Evolutionary conservation across 2,888 invertebrate species (phyloP).

Genomic region (Ormyrus labotus): DNA sequence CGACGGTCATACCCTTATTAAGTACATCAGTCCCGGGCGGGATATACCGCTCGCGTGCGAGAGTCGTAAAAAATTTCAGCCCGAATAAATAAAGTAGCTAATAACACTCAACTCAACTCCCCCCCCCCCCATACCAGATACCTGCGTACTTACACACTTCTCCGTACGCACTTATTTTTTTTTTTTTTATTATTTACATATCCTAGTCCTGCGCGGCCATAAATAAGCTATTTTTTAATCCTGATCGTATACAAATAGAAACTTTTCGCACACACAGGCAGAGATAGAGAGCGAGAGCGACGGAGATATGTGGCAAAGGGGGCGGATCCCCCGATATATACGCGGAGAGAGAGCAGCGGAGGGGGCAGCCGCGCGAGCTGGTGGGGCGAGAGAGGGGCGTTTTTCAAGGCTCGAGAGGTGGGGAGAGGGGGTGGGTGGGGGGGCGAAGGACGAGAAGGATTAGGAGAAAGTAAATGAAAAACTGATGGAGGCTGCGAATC

Average conservation of each 20-base stretch:
- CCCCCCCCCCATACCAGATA: too few species aligned
- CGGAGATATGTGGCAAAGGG: background rate
- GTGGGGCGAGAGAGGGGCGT: background rate
- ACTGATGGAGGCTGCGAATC: constrained; percentile 7
- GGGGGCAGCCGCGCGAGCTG: background rate
- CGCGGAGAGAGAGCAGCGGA: background rate
- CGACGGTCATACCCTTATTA: too few species aligned
- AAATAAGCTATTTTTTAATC: constrained; percentile 39
- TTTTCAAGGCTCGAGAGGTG: background rate
- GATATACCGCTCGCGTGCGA: too few species aligned
- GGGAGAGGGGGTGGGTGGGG: background rate
- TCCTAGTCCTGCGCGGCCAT: background rate
- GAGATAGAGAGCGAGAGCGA: background rate
- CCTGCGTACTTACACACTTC: too few species aligned
- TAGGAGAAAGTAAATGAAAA: constrained; percentile 32
- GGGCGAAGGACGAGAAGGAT: constrained; percentile 16
- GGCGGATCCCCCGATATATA: background rate
- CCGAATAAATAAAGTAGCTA: too few species aligned
- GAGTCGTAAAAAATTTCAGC: too few species aligned
- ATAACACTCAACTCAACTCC: too few species aligned
- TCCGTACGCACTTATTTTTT: too few species aligned
- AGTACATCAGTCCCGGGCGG: too few species aligned
- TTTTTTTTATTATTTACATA: too few species aligned
- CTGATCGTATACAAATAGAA: constrained; percentile 13
- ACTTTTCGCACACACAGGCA: background rate